These are phyloP conservation scores for Conops quadrifasciatus DNA, from an alignment of 2,888 invertebrate genomes.

Conservation along the genomic window DNA sequence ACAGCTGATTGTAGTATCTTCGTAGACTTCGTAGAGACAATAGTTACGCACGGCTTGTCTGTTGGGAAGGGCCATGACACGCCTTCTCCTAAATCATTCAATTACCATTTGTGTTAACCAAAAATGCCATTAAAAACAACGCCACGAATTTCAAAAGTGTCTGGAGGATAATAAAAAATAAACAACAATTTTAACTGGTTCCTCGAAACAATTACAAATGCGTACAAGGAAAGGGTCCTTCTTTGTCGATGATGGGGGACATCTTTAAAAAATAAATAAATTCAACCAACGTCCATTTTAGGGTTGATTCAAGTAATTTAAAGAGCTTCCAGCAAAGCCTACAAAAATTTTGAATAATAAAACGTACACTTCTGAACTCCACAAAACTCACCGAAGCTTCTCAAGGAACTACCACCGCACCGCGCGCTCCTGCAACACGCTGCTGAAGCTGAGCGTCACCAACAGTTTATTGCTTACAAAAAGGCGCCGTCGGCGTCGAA, in stretches of 20 bases:
- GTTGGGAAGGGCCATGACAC: constrained; percentile 2
- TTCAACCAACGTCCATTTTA: too few relatives aligned
- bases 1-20: too few relatives aligned
- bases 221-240: constrained; percentile 11
- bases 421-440: not conserved
- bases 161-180: not conserved
- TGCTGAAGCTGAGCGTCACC: constrained; percentile 35
- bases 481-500: not conserved
- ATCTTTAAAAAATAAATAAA: too few relatives aligned
- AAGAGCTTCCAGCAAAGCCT: not conserved
- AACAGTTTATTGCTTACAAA: constrained; percentile 27
- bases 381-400: not conserved
- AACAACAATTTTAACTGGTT: constrained; percentile 45
- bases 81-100: constrained; percentile 5
- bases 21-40: too few relatives aligned
- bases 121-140: constrained; percentile 28
- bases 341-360: not conserved
- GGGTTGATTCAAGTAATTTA: not conserved
- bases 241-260: constrained; percentile 11
- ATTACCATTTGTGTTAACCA: constrained; percentile 18
- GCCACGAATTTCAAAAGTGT: not conserved
- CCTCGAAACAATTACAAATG: constrained; percentile 16
- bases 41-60: too few relatives aligned
- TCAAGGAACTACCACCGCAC: not conserved
- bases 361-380: too few relatives aligned